Percentiles rank a stretch among this genome's conserved stretches.
Evolutionary conservation across 2,888 invertebrate species (phyloP).

Genomic region (Torymus aiolomorphi): DNA sequence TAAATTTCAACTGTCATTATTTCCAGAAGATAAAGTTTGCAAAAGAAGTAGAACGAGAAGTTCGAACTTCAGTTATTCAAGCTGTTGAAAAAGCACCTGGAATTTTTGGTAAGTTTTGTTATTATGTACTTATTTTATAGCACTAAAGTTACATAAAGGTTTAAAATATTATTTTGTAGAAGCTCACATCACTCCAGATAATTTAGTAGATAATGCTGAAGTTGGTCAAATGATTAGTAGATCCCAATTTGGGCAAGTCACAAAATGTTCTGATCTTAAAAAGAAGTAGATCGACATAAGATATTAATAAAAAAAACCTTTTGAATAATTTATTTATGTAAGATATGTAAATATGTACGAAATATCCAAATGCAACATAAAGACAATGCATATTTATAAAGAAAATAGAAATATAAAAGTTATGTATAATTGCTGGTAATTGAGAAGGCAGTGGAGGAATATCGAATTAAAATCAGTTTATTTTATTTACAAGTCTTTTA

Average conservation of each 20-base stretch:
- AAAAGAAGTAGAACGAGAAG: constrained; percentile 82
- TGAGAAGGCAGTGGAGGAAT: not conserved
- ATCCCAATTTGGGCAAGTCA: constrained; percentile 42
- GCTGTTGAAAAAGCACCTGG: constrained; percentile 83
- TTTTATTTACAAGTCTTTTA: constrained; percentile 50
- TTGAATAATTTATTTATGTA: constrained; percentile 26
- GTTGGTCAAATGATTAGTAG: constrained; percentile 51
- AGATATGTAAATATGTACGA: constrained; percentile 7
- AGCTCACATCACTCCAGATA: constrained; percentile 80
- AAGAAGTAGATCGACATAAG: constrained; percentile 35
- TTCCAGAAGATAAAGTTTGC: constrained; percentile 83
- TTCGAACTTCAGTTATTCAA: constrained; percentile 85
- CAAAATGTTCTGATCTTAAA: constrained; percentile 51
- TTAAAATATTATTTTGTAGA: constrained; percentile 76
- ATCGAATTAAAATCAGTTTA: constrained; percentile 13
- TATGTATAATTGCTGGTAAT: too few relatives aligned
- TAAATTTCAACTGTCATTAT: constrained; percentile 18
- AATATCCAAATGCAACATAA: too few relatives aligned
- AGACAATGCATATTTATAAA: not conserved
- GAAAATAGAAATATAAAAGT: constrained; percentile 11
- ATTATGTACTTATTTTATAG: constrained; percentile 6
- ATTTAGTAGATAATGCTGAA: constrained; percentile 81
- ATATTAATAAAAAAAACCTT: not conserved
- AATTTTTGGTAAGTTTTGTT: constrained; percentile 78
- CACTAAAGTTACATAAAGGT: too few relatives aligned